Conservation (phyloP, 2,797 vertebrate genomes). For the Gallinago solitaria region DNA sequence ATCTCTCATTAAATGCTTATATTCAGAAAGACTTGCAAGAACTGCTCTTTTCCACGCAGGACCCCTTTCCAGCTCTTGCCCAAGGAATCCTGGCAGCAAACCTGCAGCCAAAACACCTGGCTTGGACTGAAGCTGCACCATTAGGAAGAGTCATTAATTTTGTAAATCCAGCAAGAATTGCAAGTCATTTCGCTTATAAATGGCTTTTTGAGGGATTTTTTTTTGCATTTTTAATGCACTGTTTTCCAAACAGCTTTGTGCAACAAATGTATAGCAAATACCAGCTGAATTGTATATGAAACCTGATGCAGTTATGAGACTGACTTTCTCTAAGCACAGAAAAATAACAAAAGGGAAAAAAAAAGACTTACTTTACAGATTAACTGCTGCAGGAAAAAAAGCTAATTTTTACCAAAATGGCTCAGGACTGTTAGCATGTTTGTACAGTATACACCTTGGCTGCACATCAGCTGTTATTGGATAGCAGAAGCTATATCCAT, state of each 20-base stretch:
- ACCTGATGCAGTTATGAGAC: background rate
- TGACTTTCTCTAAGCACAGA: background rate
- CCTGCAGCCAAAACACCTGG: background rate
- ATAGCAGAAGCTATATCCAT: constrained; percentile 54
- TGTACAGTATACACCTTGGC: constrained; percentile 44
- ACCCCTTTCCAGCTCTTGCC: background rate
- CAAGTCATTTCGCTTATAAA: background rate
- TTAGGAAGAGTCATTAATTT: background rate
- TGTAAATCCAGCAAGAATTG: background rate
- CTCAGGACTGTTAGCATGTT: background rate
- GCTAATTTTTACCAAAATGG: background rate
- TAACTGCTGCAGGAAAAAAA: background rate
- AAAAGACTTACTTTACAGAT: background rate
- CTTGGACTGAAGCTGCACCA: background rate
- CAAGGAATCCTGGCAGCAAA: background rate
- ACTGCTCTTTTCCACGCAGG: background rate
- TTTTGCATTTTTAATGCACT: background rate
- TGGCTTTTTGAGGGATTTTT: background rate
- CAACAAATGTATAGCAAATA: background rate
- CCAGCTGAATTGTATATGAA: background rate
- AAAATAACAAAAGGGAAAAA: background rate
- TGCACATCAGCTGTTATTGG: constrained; percentile 51
- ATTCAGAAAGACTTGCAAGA: background rate
- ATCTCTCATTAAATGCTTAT: background rate
- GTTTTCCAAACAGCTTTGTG: background rate